These are phyloP conservation scores for Enteromius unitaeniatus DNA, from an alignment of 2,797 vertebrate species.

Conservation along the genomic window DNA sequence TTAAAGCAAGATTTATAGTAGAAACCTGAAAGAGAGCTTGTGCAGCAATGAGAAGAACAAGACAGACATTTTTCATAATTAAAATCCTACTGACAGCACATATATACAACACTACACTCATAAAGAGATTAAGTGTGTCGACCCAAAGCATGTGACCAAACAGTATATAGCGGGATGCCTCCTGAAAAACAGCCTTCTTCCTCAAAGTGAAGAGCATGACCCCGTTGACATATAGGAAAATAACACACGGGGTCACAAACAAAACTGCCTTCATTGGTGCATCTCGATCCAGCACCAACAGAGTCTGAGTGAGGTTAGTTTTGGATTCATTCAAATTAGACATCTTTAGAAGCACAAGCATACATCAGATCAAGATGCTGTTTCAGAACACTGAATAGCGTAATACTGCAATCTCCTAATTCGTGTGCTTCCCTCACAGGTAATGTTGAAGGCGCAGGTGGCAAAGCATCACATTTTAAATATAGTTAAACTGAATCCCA, in stretches of 20 bases:
- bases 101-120: slow-evolving; percentile 59
- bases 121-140: slow-evolving; percentile 14
- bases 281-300: neutral
- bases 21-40: slow-evolving; percentile 53
- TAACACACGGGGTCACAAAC: slow-evolving; percentile 27
- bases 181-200: slow-evolving; percentile 63
- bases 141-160: slow-evolving; percentile 71
- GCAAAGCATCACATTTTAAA: slow-evolving; percentile 15
- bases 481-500: neutral
- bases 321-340: slow-evolving; percentile 10
- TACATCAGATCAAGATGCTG: neutral
- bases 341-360: slow-evolving; percentile 5
- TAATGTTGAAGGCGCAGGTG: neutral
- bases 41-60: slow-evolving; percentile 40
- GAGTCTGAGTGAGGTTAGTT: slow-evolving; percentile 23
- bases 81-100: slow-evolving; percentile 52
- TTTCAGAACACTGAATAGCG: neutral
- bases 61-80: slow-evolving; percentile 55
- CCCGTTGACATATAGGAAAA: slow-evolving; percentile 66
- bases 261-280: slow-evolving; percentile 15
- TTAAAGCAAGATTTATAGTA: slow-evolving; percentile 59
- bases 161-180: slow-evolving; percentile 69
- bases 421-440: neutral
- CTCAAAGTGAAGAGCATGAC: slow-evolving; percentile 70
- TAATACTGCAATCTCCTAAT: slow-evolving; percentile 6